phyloP scores from a whole-genome alignment of 2,888 invertebrate species.

The Phyllotreta striolata region DNA sequence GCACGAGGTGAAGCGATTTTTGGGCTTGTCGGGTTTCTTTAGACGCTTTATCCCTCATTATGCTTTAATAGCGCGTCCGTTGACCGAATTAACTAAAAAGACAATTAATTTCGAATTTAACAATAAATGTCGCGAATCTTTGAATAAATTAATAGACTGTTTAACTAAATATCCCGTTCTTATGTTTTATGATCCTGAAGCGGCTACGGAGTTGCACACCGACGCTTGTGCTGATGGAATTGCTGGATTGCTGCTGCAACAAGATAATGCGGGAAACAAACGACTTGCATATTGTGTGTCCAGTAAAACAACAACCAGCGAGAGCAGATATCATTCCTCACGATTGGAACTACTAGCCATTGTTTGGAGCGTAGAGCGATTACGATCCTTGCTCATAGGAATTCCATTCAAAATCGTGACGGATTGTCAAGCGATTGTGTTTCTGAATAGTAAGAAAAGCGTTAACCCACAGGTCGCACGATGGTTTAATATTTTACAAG shows the following conservation, averaged over 20 bases:
- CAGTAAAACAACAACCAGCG: slow-evolving; percentile 43
- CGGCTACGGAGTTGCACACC: slow-evolving; percentile 39
- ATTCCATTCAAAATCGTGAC: too few relatives aligned
- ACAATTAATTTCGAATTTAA: slow-evolving; percentile 37
- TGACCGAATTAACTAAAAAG: slow-evolving; percentile 45
- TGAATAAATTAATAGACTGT: slow-evolving; percentile 34
- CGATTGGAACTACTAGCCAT: slow-evolving; percentile 46
- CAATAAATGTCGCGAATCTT: slow-evolving; percentile 23
- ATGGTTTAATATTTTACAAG: slow-evolving; percentile 41
- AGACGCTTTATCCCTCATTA: slow-evolving; percentile 42
- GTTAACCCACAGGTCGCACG: slow-evolving; percentile 44
- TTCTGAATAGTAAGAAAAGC: slow-evolving; percentile 43
- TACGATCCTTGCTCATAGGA: slow-evolving; percentile 43
- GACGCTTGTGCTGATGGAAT: slow-evolving; percentile 41
- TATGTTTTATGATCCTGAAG: slow-evolving; percentile 36
- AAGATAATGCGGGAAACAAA: slow-evolving; percentile 38
- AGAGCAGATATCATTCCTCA: slow-evolving; percentile 45
- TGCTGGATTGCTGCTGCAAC: slow-evolving; percentile 47
- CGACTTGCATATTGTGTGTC: slow-evolving; percentile 46
- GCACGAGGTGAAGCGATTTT: slow-evolving; percentile 40
- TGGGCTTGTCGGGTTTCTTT: slow-evolving; percentile 43
- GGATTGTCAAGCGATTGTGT: slow-evolving; percentile 47
- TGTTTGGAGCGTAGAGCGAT: slow-evolving; percentile 43
- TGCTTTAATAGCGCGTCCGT: slow-evolving; percentile 45
- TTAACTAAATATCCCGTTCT: slow-evolving; percentile 30